phyloP scores from a whole-genome alignment of 2,888 invertebrate species.

The Colostygia pectinataria region DNA sequence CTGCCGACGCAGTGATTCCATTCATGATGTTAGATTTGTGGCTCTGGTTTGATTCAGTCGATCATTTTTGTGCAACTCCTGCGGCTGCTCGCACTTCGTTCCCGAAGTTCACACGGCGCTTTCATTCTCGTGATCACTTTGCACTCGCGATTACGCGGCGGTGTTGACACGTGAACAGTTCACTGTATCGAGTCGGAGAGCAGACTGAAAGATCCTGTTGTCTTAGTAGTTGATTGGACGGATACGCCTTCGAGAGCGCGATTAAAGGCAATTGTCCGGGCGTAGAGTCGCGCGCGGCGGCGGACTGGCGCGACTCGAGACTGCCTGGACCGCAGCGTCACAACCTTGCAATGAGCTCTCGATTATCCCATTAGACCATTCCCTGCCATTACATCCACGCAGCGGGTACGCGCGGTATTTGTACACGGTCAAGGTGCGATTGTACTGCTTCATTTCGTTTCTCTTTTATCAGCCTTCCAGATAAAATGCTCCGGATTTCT shows the following conservation, averaged over 20 bases:
- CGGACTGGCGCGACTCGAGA: constrained; percentile 58
- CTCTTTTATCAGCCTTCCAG: constrained; percentile 11
- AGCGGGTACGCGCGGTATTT: constrained; percentile 65
- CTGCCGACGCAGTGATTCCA: constrained; percentile 63
- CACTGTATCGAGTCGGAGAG: constrained; percentile 52
- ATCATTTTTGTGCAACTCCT: constrained; percentile 48
- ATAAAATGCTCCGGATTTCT: constrained; percentile 1
- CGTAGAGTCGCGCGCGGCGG: constrained; percentile 63
- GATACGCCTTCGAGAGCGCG: constrained; percentile 77
- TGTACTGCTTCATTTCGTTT: constrained; percentile 41
- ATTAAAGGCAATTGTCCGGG: constrained; percentile 75
- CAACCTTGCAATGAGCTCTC: constrained; percentile 78
- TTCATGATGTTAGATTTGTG: constrained; percentile 56
- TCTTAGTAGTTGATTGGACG: constrained; percentile 76
- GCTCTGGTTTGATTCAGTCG: constrained; percentile 41
- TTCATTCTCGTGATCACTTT: constrained; percentile 33
- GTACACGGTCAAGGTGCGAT: constrained; percentile 77
- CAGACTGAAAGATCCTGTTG: constrained; percentile 70
- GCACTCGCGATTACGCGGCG: constrained; percentile 37
- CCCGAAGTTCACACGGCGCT: constrained; percentile 28
- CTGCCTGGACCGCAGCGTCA: constrained; percentile 62
- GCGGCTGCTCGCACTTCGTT: constrained; percentile 33
- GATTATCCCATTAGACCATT: constrained; percentile 79
- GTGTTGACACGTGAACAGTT: constrained; percentile 37
- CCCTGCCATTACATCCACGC: constrained; percentile 68